Percentiles rank a stretch among this genome's conserved stretches.
These are phyloP conservation scores for Pelodytes ibericus DNA, from an alignment of 2,797 vertebrate genomes.

Conservation along the genomic window DNA sequence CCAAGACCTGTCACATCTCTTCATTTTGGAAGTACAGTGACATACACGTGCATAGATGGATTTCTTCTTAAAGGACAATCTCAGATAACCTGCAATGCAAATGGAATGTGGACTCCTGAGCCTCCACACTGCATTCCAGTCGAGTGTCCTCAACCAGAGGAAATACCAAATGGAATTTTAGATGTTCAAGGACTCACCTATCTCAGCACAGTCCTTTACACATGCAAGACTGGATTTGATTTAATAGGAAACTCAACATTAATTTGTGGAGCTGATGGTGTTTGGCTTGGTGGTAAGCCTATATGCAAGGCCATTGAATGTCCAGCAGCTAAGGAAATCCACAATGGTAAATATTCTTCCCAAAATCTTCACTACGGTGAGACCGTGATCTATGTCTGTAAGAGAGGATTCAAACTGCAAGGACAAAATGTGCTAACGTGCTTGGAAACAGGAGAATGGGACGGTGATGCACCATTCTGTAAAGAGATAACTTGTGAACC, in stretches of 20 bases:
- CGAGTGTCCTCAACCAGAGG: constrained; percentile 91
- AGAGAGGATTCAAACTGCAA: constrained; percentile 85
- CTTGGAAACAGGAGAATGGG: constrained; percentile 86
- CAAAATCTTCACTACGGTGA: constrained; percentile 85
- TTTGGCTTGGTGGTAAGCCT: constrained; percentile 90
- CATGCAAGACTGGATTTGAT: constrained; percentile 88
- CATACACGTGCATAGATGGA: constrained; percentile 88
- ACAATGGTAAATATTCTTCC: constrained; percentile 81
- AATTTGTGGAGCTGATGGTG: constrained; percentile 90
- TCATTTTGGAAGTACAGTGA: constrained; percentile 79
- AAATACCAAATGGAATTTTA: constrained; percentile 88
- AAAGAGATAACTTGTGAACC: constrained; percentile 84
- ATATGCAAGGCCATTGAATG: constrained; percentile 90
- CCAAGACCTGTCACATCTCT: constrained; percentile 68
- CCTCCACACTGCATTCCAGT: constrained; percentile 90
- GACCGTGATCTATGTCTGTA: constrained; percentile 83
- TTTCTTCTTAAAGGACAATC: constrained; percentile 81
- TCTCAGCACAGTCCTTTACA: constrained; percentile 92
- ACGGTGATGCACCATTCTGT: constrained; percentile 78
- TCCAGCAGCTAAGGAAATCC: constrained; percentile 78
- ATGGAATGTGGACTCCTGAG: constrained; percentile 85
- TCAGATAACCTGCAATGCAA: constrained; percentile 78
- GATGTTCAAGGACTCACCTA: constrained; percentile 96
- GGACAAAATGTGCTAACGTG: constrained; percentile 83
- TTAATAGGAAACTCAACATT: constrained; percentile 86